phyloP scores from a whole-genome alignment of 2,113 vertebrate species.

The Cettia cetti region DNA sequence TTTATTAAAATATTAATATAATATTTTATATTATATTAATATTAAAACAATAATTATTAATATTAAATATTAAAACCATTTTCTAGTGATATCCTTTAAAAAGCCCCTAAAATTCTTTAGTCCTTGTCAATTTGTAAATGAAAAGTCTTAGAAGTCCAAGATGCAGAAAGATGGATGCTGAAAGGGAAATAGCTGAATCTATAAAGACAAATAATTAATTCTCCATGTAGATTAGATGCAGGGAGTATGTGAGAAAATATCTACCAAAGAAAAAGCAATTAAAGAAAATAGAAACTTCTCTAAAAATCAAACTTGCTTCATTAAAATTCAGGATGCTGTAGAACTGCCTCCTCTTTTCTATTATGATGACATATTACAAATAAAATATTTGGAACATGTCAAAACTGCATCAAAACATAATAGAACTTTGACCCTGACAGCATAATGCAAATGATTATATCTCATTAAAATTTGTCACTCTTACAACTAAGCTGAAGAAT shows the following conservation, averaged over 20 bases:
- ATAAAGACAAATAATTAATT: background rate
- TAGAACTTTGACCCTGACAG: background rate
- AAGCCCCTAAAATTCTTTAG: background rate
- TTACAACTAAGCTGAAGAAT: background rate
- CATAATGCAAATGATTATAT: background rate
- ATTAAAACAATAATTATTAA: too few species aligned
- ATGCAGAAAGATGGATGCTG: background rate
- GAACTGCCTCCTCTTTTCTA: background rate
- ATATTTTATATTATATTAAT: too few species aligned
- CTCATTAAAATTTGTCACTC: background rate
- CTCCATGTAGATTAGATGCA: background rate
- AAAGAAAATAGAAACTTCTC: background rate
- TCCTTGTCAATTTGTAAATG: background rate
- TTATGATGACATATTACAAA: background rate
- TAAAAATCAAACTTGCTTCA: background rate
- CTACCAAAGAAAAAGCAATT: background rate
- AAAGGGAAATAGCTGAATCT: background rate
- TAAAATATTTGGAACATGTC: background rate
- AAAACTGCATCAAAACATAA: background rate
- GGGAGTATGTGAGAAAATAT: background rate
- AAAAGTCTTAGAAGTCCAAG: background rate
- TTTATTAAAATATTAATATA: too few species aligned
- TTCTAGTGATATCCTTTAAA: background rate
- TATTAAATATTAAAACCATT: background rate
- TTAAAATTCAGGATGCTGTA: background rate